phyloP scores from a whole-genome alignment of 1,140 invertebrate species.

The Drosophila arawakana region DNA sequence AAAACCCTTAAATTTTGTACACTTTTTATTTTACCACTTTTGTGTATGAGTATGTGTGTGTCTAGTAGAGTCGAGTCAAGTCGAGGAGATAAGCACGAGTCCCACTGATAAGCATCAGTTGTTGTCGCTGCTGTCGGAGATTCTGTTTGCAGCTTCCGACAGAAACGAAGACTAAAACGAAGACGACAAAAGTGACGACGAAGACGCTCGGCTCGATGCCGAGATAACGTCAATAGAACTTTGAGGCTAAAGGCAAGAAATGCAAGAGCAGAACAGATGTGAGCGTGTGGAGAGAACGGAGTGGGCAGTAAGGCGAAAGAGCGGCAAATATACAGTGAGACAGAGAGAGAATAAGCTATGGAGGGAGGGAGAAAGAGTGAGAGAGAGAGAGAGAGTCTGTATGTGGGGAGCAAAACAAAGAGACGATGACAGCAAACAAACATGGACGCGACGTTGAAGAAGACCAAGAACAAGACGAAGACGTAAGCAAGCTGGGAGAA shows the following conservation, averaged over 20 bases:
- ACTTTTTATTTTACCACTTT: conserved; percentile 29
- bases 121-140: conserved; percentile 3
- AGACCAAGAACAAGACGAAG: conserved; percentile 12
- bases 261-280: background rate
- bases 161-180: conserved; percentile 2
- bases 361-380: conserved; percentile 1
- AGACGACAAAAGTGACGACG: background rate
- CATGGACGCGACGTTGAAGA: conserved; percentile 17
- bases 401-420: conserved; percentile 18
- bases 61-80: conserved; percentile 5
- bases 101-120: conserved; percentile 40
- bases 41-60: conserved; percentile 11
- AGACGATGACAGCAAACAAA: conserved; percentile 31
- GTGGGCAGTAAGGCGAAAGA: background rate
- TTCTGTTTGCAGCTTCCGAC: conserved; percentile 4
- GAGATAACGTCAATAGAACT: conserved; percentile 32
- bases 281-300: background rate
- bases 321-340: background rate
- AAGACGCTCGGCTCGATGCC: conserved; percentile 29
- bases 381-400: conserved; percentile 15
- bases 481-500: conserved; percentile 4
- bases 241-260: conserved; percentile 11
- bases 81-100: conserved; percentile 39
- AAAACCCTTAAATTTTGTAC: conserved; percentile 1
- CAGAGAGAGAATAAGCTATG: background rate